Percentiles rank a stretch among this genome's conserved stretches.
Evolutionary conservation across 2,113 vertebrate genomes (phyloP).

Genomic region (Eptatretus burgeri): DNA sequence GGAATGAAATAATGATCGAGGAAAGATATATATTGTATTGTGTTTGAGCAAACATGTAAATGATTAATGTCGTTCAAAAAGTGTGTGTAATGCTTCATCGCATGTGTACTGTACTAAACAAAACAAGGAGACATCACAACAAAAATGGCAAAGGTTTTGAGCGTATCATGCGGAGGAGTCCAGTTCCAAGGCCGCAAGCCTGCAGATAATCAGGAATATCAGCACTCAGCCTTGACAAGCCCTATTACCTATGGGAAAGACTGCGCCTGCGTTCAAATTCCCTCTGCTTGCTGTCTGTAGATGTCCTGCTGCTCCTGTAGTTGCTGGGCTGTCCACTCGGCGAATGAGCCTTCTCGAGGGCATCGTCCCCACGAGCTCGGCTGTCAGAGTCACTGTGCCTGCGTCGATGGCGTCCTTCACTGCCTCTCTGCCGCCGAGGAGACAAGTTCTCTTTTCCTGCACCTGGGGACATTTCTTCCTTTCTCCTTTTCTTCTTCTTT

Average conservation of each 20-base stretch:
- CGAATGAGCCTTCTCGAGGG: constrained; percentile 34
- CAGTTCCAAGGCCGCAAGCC: too few relatives aligned
- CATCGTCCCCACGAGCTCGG: constrained; percentile 26
- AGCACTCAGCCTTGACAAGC: too few relatives aligned
- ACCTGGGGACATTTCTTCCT: constrained; percentile 27
- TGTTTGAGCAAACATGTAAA: too few relatives aligned
- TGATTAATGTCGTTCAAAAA: too few relatives aligned
- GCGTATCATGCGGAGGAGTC: too few relatives aligned
- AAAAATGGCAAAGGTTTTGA: too few relatives aligned
- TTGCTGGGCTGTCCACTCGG: constrained; percentile 33
- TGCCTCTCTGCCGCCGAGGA: constrained; percentile 32
- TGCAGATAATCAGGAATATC: too few relatives aligned
- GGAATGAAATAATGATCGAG: too few relatives aligned
- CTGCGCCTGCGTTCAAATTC: constrained; percentile 14
- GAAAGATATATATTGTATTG: too few relatives aligned
- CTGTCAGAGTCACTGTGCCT: constrained; percentile 23
- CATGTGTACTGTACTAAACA: too few relatives aligned
- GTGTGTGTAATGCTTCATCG: too few relatives aligned
- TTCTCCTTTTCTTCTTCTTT: constrained; percentile 23
- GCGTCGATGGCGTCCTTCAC: constrained; percentile 50
- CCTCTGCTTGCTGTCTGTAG: constrained; percentile 44
- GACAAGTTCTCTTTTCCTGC: constrained; percentile 83
- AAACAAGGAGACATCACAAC: too few relatives aligned
- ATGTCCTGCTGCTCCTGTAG: constrained; percentile 46
- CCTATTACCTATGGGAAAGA: background rate